These are phyloP conservation scores for Gymnorhina tibicen DNA, from an alignment of 2,113 vertebrate genomes.

Conservation along the genomic window DNA sequence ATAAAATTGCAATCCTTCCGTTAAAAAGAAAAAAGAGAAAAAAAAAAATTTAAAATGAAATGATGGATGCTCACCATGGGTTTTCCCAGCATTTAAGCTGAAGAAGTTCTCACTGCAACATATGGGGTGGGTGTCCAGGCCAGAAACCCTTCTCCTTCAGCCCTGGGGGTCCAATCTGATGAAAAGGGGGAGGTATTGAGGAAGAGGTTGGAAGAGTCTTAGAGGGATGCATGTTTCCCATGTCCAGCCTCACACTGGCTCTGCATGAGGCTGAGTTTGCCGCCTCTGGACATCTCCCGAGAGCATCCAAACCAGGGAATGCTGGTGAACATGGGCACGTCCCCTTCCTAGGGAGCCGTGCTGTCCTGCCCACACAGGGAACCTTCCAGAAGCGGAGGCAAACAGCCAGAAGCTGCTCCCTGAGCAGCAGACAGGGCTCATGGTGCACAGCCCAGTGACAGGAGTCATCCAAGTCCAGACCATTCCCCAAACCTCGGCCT, in stretches of 20 bases:
- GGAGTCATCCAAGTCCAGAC: not conserved
- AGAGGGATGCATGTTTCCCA: not conserved
- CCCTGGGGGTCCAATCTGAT: not conserved
- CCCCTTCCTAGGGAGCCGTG: accelerated
- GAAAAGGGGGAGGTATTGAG: not conserved
- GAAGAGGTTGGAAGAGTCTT: not conserved
- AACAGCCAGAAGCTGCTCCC: not conserved
- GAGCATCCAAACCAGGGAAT: not conserved
- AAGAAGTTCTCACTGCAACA: not conserved
- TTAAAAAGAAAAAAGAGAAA: not conserved
- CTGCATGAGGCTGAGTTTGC: not conserved
- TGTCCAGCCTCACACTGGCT: accelerated
- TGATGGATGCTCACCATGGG: not conserved
- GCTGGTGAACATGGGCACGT: accelerated
- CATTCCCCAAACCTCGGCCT: not conserved
- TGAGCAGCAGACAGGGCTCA: not conserved
- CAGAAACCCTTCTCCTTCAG: not conserved
- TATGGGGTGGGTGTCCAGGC: not conserved
- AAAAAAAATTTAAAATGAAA: not conserved
- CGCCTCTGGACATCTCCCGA: not conserved
- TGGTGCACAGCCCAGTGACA: not conserved
- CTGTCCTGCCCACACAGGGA: not conserved
- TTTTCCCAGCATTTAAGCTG: not conserved
- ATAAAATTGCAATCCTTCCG: not conserved
- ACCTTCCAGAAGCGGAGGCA: not conserved